phyloP scores from a whole-genome alignment of 2,888 invertebrate species.

The Orthonevra nobilis region DNA sequence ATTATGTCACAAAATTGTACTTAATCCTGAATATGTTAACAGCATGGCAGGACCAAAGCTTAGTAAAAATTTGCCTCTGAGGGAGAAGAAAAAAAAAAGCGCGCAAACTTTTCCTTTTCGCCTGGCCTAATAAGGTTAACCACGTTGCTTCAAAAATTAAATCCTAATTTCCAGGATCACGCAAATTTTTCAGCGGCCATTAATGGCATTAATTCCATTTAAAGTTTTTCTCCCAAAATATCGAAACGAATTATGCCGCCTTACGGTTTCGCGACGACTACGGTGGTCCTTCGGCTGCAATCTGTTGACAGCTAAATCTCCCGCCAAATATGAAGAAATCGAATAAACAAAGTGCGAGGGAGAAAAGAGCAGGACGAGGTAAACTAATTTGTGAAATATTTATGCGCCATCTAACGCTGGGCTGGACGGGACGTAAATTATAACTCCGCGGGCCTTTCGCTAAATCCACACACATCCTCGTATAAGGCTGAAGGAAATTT shows the following conservation, averaged over 20 bases:
- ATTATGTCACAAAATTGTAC: slow-evolving; percentile 19
- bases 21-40: not conserved
- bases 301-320: too few species aligned
- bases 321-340: slow-evolving; percentile 27
- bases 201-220: slow-evolving; percentile 42
- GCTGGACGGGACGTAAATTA: slow-evolving; percentile 29
- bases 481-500: slow-evolving; percentile 41
- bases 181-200: slow-evolving; percentile 26
- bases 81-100: too few species aligned
- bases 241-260: too few species aligned
- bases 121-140: not conserved
- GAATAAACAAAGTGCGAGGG: slow-evolving; percentile 6
- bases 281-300: too few species aligned
- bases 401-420: slow-evolving; percentile 24
- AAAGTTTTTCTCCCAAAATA: slow-evolving; percentile 15
- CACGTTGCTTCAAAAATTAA: not conserved
- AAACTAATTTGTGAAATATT: slow-evolving; percentile 62
- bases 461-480: slow-evolving; percentile 4
- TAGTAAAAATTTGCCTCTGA: too few species aligned
- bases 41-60: too few species aligned
- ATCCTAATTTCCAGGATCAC: slow-evolving; percentile 38
- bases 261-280: too few species aligned
- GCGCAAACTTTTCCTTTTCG: not conserved
- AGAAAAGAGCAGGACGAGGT: not conserved
- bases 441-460: slow-evolving; percentile 13